Base-by-base conservation (phyloP, 2,888 invertebrate genomes). In the Listrodromus nycthemerus region DNA sequence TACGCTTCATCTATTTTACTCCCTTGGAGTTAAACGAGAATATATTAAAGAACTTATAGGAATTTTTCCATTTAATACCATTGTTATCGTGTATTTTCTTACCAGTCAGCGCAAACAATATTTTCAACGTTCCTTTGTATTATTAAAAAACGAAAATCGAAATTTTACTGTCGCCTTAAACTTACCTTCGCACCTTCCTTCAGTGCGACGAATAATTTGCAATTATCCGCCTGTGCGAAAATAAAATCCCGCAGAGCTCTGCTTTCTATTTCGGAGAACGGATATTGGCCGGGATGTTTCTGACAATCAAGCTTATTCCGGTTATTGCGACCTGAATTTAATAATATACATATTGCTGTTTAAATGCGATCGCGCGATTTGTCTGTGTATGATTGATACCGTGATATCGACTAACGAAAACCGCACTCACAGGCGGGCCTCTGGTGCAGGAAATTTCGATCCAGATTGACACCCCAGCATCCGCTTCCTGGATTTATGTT, bases 231-330 rank as follows among this genome's bases (percentile, higher is more conserved):
- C 5, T 24, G 63, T 1, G 48, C 1, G 0, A n/a, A 19, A 27
- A 80, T 48, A 48, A 84, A 84, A 21, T 80, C 80, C 24, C 83
- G 50, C 45, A 84, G 66, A 1, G 83, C 80, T n/a, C 48, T 27
- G 27, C 76, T 84, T 37, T 84, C 83, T 16, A 77, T 74, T 80
- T 84, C 80, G 8, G 83, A 84, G 61, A 84, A 84, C n/a, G 83
- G 80, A 74, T 48, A 37, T 69, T 80, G 13, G 1, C 83, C 83
- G 27, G 83, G 37, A 77, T 84, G 8, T 27, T 77, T 45, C 10
- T 33, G 24, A 65, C 83, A 84, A 65, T 74, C 63, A 8, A 58
- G 24, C 24, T 7, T 69, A 21, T 3, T 27, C 48, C 13, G 52
- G 7, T 45, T 63, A 65, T 63, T 24, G 30, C 33, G 61, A 67